Evolutionary conservation across 2,113 vertebrate genomes (phyloP).

Genomic region (Terrapene triunguis): DNA sequence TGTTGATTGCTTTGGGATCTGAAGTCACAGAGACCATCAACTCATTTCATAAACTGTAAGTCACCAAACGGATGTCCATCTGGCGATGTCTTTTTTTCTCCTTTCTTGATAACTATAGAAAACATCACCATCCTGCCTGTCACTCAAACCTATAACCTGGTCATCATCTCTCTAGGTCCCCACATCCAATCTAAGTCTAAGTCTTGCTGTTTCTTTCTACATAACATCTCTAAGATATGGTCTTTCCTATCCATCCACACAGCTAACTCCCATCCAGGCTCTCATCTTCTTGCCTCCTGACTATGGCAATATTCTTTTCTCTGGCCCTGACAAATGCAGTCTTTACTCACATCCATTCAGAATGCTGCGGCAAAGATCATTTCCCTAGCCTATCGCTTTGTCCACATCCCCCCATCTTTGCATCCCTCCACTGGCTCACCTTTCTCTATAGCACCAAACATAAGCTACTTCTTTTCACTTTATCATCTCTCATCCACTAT

Average conservation of each 20-base stretch:
- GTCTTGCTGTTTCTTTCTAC: background rate
- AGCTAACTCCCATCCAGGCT: background rate
- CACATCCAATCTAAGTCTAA: background rate
- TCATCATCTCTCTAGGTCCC: background rate
- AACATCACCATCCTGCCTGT: background rate
- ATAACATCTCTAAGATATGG: background rate
- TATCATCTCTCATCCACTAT: background rate
- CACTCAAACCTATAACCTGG: background rate
- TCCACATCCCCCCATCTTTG: background rate
- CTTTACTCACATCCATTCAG: background rate
- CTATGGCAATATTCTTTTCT: background rate
- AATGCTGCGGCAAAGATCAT: background rate
- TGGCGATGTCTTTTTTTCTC: too few relatives aligned
- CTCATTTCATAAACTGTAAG: background rate
- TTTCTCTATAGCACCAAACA: background rate
- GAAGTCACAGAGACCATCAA: background rate
- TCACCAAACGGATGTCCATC: background rate
- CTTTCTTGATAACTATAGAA: background rate
- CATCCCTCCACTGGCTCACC: background rate
- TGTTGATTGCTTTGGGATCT: background rate
- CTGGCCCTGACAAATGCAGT: background rate
- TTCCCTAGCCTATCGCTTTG: background rate
- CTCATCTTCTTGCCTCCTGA: background rate
- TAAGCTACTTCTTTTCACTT: background rate
- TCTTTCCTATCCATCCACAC: background rate